Evolutionary conservation across 2,888 invertebrate genomes (phyloP).

Genomic region (Dascillus cervinus): DNA sequence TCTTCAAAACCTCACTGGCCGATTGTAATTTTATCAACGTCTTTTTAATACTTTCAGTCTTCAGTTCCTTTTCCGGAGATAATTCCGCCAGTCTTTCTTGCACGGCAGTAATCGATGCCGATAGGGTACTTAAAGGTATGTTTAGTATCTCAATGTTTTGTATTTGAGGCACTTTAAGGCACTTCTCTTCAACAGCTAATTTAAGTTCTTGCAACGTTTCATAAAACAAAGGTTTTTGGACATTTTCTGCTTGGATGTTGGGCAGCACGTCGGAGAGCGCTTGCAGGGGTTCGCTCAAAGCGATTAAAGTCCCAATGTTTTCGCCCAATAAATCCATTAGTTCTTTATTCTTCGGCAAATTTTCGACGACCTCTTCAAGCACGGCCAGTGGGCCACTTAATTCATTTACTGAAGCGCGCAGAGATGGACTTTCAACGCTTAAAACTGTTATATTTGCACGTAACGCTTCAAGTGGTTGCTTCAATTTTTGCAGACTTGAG

Average conservation of each 20-base stretch:
- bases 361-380: conserved; percentile 5
- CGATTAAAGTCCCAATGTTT: too few species aligned
- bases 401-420: too few species aligned
- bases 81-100: conserved; percentile 12
- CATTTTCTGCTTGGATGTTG: too few species aligned
- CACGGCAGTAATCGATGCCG: conserved; percentile 17
- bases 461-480: conserved; percentile 4
- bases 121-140: conserved; percentile 20
- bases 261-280: too few species aligned
- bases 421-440: too few species aligned
- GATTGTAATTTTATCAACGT: too few species aligned
- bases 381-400: too few species aligned
- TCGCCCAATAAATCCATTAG: conserved; percentile 2
- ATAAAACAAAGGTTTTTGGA: conserved; percentile 9
- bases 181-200: conserved; percentile 6
- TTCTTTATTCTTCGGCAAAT: conserved; percentile 1
- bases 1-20: too few species aligned
- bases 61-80: conserved; percentile 15
- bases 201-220: conserved; percentile 16
- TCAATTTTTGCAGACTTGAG: conserved; percentile 2
- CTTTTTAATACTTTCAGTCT: too few species aligned
- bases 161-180: background rate
- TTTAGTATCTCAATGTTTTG: conserved; percentile 10
- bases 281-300: conserved; percentile 5
- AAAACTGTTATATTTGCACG: too few species aligned